Base-by-base conservation (phyloP, 1,140 invertebrate species). In the Geopemphigus sp. region DNA sequence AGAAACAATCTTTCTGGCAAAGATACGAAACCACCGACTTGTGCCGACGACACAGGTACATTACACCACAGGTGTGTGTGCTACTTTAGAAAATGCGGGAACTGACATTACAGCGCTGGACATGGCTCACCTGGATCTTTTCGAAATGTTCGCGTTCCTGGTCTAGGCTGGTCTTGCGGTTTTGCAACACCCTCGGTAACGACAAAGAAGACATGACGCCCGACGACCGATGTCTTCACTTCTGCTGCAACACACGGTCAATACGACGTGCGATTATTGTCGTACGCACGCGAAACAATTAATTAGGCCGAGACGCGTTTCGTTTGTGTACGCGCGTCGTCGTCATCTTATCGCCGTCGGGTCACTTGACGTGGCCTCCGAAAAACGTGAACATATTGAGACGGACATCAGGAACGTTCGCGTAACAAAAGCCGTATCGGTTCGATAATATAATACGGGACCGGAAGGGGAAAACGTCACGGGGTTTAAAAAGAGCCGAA, bases 141-240 rank as follows among this genome's bases (percentile, higher is more conserved):
- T 92, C 90, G 83, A 92, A 92, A 82, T 90, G 89, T 84, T 92
- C 91, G 54, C 90, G 88, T 85, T 92, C 90, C 81, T 91, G 88
- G 84, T 93, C 91, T 82, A 92, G 84, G 84, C 90, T 92, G 56
- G 90, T 92, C 85, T 92, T 92, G 82, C 90, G 88, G 81, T 89
- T 89, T 83, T 92, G 90, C 56, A 92, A 86, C 78, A 92, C 90
- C 83, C 90, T 87, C n/a, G 91, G 90, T 83, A 92, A 85, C 19
- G 90, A 91, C 83, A 91, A 86, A 82, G 91, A 92, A 86, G 91
- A 90, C 91, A 93, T 92, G 70, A 47, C 15, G 24, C 1, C 12
- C 39, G 14, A 22, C 0, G 12, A 5, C 22, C 8, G n/a, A 12
- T 12, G 22, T 47, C 12, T 17, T 19, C 22, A 14, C 12, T 19